A percentile compares a stretch with the other conserved stretches of the same genome.
These are phyloP conservation scores for Lasioglossum oenotherae DNA, from an alignment of 2,888 invertebrate species.

Conservation along the genomic window DNA sequence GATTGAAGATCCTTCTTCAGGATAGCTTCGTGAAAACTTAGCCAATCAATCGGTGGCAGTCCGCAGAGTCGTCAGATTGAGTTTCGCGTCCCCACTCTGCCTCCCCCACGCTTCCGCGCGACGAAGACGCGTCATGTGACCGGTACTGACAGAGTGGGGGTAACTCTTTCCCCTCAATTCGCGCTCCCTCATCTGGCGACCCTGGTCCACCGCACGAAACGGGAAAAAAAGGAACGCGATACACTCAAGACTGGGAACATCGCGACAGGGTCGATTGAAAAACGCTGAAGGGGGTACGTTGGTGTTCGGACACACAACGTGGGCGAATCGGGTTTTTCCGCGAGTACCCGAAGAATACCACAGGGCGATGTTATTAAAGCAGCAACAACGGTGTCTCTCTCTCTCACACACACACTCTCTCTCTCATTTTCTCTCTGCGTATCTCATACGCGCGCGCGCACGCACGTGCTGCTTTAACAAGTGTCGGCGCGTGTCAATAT, in stretches of 20 bases:
- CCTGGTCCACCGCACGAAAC: background rate
- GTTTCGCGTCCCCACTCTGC: too few relatives aligned
- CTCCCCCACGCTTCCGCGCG: too few relatives aligned
- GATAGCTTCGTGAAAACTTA: background rate
- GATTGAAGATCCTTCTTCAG: background rate
- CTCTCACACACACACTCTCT: background rate
- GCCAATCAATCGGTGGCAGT: background rate
- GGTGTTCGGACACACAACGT: slow-evolving; percentile 37
- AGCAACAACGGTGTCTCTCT: slow-evolving; percentile 30
- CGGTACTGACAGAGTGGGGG: too few relatives aligned
- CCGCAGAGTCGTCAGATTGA: too few relatives aligned
- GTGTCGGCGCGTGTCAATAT: slow-evolving; percentile 59
- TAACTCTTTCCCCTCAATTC: too few relatives aligned
- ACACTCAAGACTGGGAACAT: slow-evolving; percentile 28
- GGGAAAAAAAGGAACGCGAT: background rate
- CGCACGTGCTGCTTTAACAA: slow-evolving; percentile 63
- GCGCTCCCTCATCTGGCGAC: too few relatives aligned
- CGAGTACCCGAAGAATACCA: slow-evolving; percentile 57
- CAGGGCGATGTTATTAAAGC: slow-evolving; percentile 67
- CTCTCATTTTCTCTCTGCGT: background rate
- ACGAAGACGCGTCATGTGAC: too few relatives aligned
- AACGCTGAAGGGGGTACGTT: slow-evolving; percentile 10
- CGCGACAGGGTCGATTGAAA: slow-evolving; percentile 34
- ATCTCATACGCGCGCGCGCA: slow-evolving; percentile 22
- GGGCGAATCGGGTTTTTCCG: slow-evolving; percentile 40